phyloP scores from a whole-genome alignment of 2,113 vertebrate genomes.

The Cyprinodon variegatus region DNA sequence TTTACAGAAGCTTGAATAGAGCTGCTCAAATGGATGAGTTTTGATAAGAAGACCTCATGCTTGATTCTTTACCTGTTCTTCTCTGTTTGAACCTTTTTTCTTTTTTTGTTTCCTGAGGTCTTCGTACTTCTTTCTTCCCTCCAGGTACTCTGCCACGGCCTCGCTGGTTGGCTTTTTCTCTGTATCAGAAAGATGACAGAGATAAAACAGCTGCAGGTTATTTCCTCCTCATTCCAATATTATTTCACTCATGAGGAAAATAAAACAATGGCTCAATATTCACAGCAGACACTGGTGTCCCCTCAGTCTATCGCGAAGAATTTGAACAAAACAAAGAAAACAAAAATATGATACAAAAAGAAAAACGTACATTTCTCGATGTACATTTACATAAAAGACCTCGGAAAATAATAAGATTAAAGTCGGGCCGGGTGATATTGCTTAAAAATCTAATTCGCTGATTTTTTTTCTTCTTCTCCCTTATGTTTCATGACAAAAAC shows the following conservation, averaged over 20 bases:
- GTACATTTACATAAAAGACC: no score
- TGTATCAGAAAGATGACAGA: conserved; percentile 59
- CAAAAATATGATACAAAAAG: background rate
- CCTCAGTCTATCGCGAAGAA: background rate
- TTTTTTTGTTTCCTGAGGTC: conserved; percentile 77
- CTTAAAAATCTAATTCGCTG: no score
- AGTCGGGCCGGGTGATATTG: no score
- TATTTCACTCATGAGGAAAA: no score
- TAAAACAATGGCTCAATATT: background rate
- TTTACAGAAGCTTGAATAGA: background rate
- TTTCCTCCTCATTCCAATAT: no score
- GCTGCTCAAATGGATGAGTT: background rate
- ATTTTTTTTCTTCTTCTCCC: no score
- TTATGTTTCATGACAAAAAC: no score
- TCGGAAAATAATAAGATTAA: no score
- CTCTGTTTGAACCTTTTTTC: conserved; percentile 69
- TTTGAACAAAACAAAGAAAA: conserved; percentile 2
- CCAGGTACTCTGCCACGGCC: conserved; percentile 90
- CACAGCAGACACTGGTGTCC: background rate
- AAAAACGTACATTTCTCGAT: no score
- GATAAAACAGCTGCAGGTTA: background rate
- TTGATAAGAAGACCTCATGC: background rate
- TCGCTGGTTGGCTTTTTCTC: conserved; percentile 79
- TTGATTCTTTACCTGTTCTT: conserved; percentile 60
- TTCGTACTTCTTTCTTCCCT: conserved; percentile 92